These are phyloP conservation scores for Pseudorhiza aurosa DNA, from an alignment of 30 jellyfish, hydroid and myxozoan species.

Conservation along the genomic window DNA sequence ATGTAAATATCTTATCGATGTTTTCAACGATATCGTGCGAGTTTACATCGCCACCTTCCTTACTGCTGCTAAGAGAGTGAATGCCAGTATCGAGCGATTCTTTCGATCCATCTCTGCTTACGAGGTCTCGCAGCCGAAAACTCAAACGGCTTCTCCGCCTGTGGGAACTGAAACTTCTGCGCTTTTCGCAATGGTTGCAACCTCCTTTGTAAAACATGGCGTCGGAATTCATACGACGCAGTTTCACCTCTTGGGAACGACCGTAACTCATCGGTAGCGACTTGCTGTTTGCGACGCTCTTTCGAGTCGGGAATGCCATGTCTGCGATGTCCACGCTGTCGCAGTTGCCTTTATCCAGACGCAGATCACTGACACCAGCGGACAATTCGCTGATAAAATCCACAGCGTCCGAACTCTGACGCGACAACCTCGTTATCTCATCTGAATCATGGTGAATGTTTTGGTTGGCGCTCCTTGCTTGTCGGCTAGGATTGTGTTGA, in stretches of 20 bases:
- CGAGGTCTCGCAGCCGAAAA: conserved; percentile 8
- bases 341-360: background rate
- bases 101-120: background rate
- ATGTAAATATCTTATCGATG: conserved; percentile 21
- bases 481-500: too few species aligned
- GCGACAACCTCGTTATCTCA: too few species aligned
- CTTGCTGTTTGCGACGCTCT: background rate
- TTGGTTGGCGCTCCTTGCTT: too few species aligned
- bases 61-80: background rate
- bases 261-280: conserved; percentile 40
- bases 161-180: background rate
- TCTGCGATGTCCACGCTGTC: background rate
- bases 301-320: background rate
- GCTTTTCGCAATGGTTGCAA: conserved; percentile 14
- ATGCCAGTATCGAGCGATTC: conserved; percentile 10
- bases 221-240: conserved; percentile 64
- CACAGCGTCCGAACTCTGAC: too few species aligned
- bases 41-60: conserved; percentile 2
- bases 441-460: too few species aligned
- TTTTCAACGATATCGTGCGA: conserved; percentile 21
- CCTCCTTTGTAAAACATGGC: conserved; percentile 50
- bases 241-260: conserved; percentile 4
- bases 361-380: background rate
- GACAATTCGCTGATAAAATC: too few species aligned
- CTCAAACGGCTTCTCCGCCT: conserved; percentile 33